Evolutionary conservation across 2,113 vertebrate genomes (phyloP).

Genomic region (Isurus oxyrinchus): DNA sequence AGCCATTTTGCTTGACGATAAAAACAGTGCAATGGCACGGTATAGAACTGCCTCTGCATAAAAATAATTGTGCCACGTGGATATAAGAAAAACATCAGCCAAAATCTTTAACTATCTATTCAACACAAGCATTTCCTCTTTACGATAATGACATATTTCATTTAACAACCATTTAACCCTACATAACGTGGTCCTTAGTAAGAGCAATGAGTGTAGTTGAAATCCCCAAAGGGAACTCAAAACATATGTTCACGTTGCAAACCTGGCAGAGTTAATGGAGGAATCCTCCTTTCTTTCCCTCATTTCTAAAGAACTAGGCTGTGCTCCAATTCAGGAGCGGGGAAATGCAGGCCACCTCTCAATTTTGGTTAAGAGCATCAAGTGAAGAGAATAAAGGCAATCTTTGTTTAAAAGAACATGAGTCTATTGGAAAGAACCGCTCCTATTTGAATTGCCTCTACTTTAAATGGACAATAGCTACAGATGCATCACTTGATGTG

Average conservation of each 20-base stretch:
- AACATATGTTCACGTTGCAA: not conserved
- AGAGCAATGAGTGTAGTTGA: not conserved
- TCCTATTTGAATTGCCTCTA: not conserved
- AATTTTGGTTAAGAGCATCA: not conserved
- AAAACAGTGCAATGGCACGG: not conserved
- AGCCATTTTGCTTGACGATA: not conserved
- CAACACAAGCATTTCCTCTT: not conserved
- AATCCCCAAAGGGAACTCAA: conserved; percentile 8
- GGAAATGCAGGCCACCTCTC: not conserved
- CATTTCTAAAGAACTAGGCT: not conserved
- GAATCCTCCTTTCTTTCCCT: not conserved
- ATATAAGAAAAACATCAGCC: not conserved
- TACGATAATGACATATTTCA: not conserved
- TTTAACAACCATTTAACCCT: not conserved
- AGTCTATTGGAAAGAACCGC: not conserved
- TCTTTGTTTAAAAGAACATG: not conserved
- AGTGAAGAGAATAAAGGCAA: conserved; percentile 9
- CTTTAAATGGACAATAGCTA: not conserved
- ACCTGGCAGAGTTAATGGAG: not conserved
- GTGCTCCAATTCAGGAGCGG: not conserved
- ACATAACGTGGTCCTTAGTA: not conserved
- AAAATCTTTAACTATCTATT: not conserved
- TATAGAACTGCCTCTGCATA: not conserved
- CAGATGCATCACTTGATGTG: conserved; percentile 29
- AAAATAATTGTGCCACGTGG: not conserved